These are phyloP conservation scores for Pseudochaenichthys georgianus DNA, from an alignment of 2,797 vertebrate species.

Conservation along the genomic window DNA sequence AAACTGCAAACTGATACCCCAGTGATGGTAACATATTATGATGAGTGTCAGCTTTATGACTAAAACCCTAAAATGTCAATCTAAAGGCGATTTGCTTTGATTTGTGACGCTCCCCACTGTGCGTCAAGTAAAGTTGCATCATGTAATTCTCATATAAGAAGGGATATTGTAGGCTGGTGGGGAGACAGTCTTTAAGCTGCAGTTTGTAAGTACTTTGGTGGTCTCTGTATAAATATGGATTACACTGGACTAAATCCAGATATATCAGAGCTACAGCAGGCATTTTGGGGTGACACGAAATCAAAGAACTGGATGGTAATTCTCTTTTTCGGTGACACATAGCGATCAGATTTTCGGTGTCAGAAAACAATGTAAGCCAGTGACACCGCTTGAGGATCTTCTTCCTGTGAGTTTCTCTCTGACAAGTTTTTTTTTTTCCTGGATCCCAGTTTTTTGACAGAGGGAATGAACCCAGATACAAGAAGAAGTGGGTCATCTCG, in stretches of 20 bases:
- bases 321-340: constrained; percentile 2
- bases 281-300: constrained; percentile 27
- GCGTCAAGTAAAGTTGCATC: neutral
- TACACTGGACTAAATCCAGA: constrained; percentile 35
- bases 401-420: neutral
- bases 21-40: constrained; percentile 7
- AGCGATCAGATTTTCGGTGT: constrained; percentile 9
- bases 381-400: constrained; percentile 26
- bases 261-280: constrained; percentile 22
- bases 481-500: too few relatives aligned
- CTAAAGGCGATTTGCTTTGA: neutral
- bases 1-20: neutral
- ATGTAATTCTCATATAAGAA: neutral
- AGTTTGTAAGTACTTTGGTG: constrained; percentile 19
- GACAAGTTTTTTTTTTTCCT: too few relatives aligned
- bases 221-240: constrained; percentile 37
- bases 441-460: too few relatives aligned
- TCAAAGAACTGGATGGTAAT: neutral
- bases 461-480: too few relatives aligned
- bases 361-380: constrained; percentile 16
- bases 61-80: neutral
- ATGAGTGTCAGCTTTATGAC: neutral
- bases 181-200: constrained; percentile 7
- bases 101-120: neutral
- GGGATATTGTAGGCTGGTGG: neutral